Evolutionary conservation across 2,113 vertebrate genomes (phyloP).

Genomic region (Tenebrosternarchus preto): DNA sequence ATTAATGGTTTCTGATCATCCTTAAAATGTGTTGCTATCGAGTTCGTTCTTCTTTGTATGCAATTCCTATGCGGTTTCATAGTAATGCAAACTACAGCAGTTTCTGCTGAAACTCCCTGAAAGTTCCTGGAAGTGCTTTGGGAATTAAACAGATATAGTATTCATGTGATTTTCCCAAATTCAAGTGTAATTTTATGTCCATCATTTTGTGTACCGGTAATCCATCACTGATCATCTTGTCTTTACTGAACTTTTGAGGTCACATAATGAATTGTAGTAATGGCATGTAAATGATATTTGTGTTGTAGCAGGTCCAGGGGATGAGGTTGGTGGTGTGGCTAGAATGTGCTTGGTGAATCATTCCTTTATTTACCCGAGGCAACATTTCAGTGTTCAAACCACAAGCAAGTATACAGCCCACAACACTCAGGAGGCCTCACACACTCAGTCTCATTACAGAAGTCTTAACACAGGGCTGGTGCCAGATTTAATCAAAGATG

Average conservation of each 20-base stretch:
- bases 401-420: conserved; percentile 14
- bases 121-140: too few species aligned
- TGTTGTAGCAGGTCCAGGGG: conserved; percentile 17
- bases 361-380: conserved; percentile 39
- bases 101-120: too few species aligned
- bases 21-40: not conserved
- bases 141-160: too few species aligned
- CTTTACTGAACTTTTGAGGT: conserved; percentile 40
- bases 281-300: conserved; percentile 24
- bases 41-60: not conserved
- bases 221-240: conserved; percentile 13
- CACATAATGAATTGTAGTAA: conserved; percentile 41
- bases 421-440: conserved; percentile 3
- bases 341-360: conserved; percentile 41
- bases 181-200: too few species aligned
- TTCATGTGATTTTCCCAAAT: too few species aligned
- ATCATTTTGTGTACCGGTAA: too few species aligned
- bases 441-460: conserved; percentile 9
- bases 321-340: conserved; percentile 35
- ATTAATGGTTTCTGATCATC: not conserved
- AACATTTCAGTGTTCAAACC: conserved; percentile 26
- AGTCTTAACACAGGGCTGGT: not conserved
- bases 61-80: not conserved
- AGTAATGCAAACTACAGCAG: too few species aligned
- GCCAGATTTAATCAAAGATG: conserved; percentile 8